Percentiles rank a stretch among this genome's conserved stretches.
These are phyloP conservation scores for Epirrhoe tristata DNA, from an alignment of 2,888 invertebrate species.

Conservation along the genomic window DNA sequence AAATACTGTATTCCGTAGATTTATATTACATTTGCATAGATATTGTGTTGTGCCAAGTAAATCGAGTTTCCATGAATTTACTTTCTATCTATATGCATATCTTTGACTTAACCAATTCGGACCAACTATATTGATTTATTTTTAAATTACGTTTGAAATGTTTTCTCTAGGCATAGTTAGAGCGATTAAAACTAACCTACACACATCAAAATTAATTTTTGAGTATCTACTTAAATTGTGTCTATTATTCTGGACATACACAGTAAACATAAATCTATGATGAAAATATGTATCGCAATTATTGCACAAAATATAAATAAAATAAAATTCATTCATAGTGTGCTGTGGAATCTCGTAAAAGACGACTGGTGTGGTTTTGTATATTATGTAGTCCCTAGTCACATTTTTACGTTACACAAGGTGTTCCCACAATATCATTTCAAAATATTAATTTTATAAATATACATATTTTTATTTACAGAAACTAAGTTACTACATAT, in stretches of 20 bases:
- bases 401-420: conserved; percentile 23
- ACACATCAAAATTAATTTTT: too few species aligned
- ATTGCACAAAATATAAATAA: neutral
- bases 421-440: conserved; percentile 11
- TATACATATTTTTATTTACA: too few species aligned
- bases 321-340: neutral
- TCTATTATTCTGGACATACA: too few species aligned
- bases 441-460: neutral
- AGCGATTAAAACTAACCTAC: too few species aligned
- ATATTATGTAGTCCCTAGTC: conserved; percentile 35
- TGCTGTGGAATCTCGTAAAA: conserved; percentile 20
- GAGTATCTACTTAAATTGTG: too few species aligned
- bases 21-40: conserved; percentile 2
- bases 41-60: conserved; percentile 22
- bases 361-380: conserved; percentile 3
- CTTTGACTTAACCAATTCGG: conserved; percentile 9
- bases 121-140: conserved; percentile 6
- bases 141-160: neutral
- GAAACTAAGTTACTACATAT: too few species aligned
- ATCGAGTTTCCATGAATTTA: conserved; percentile 11
- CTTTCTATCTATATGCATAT: conserved; percentile 15
- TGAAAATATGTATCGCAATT: neutral
- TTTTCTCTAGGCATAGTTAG: neutral
- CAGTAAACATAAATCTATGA: neutral
- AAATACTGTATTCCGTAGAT: conserved; percentile 14